These are phyloP conservation scores for Drosophila atripex DNA, from an alignment of 2,888 invertebrate species.

Conservation along the genomic window DNA sequence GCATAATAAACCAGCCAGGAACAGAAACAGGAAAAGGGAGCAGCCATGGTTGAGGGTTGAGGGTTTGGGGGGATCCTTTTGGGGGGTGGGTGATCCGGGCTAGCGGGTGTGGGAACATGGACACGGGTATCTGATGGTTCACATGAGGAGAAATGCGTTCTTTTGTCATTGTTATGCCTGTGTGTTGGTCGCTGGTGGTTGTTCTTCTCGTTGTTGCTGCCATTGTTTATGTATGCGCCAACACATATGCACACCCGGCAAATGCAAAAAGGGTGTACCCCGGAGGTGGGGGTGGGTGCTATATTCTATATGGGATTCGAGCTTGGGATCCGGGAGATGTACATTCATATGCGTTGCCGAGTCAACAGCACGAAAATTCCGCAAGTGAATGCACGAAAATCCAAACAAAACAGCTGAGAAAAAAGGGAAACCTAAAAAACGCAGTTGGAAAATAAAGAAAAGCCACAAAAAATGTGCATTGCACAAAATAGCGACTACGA, in stretches of 20 bases:
- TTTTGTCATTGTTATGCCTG: constrained; percentile 73
- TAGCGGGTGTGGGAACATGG: not conserved
- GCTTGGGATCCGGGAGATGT: constrained; percentile 38
- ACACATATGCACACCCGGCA: constrained; percentile 69
- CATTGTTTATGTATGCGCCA: constrained; percentile 77
- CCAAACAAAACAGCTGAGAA: constrained; percentile 68
- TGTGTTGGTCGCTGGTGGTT: constrained; percentile 27
- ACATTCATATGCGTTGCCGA: constrained; percentile 78
- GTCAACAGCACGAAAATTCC: constrained; percentile 77
- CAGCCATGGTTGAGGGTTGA: constrained; percentile 23
- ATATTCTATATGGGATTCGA: constrained; percentile 36
- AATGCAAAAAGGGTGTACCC: constrained; percentile 20
- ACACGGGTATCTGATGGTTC: constrained; percentile 33
- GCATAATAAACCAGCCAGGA: constrained; percentile 78
- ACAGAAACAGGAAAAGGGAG: constrained; percentile 41
- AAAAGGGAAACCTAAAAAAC: constrained; percentile 28
- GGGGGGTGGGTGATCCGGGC: not conserved
- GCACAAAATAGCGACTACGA: not conserved
- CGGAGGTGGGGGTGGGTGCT: not conserved
- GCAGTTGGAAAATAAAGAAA: constrained; percentile 12
- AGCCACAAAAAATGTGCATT: constrained; percentile 10
- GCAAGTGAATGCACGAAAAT: constrained; percentile 77
- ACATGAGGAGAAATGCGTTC: constrained; percentile 63
- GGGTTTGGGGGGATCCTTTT: not conserved
- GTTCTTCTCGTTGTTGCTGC: constrained; percentile 58